These are phyloP conservation scores for Teleopsis dalmanni DNA, from an alignment of 1,140 invertebrate genomes.

Conservation along the genomic window DNA sequence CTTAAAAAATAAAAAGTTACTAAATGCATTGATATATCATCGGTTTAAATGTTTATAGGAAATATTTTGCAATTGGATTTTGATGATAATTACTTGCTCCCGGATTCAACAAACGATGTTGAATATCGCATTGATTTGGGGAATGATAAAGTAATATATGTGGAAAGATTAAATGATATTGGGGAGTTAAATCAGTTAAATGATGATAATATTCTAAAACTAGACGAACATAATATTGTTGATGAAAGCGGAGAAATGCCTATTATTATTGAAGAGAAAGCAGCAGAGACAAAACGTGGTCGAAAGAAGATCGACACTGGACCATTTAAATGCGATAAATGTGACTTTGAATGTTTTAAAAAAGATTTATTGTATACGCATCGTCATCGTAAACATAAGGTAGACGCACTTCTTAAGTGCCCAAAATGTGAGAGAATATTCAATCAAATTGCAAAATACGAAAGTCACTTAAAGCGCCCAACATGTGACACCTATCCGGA, in stretches of 20 bases:
- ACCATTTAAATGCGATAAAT: slow-evolving; percentile 10
- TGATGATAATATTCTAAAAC: background rate
- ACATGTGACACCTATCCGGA: slow-evolving; percentile 9
- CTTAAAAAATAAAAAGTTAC: too few relatives aligned
- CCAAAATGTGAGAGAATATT: slow-evolving; percentile 3
- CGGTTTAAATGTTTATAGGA: too few relatives aligned
- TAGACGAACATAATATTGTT: background rate
- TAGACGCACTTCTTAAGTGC: background rate
- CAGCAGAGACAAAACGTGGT: background rate
- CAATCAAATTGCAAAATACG: background rate
- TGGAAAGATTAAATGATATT: too few relatives aligned
- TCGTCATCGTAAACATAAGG: slow-evolving; percentile 10
- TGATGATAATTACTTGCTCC: too few relatives aligned
- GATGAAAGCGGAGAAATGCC: background rate
- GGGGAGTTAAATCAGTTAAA: background rate
- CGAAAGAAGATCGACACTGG: background rate
- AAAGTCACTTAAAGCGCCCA: slow-evolving; percentile 3
- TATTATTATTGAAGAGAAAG: background rate
- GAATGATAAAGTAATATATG: too few relatives aligned
- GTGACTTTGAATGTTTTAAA: background rate
- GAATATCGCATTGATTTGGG: too few relatives aligned
- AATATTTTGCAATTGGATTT: too few relatives aligned
- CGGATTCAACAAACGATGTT: too few relatives aligned
- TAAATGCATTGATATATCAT: too few relatives aligned
- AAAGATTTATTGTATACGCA: slow-evolving; percentile 3